A percentile compares a stretch with the other conserved stretches of the same genome.
Evolutionary conservation across 2,888 invertebrate species (phyloP).

Genomic region (Patella ulyssiponensis): DNA sequence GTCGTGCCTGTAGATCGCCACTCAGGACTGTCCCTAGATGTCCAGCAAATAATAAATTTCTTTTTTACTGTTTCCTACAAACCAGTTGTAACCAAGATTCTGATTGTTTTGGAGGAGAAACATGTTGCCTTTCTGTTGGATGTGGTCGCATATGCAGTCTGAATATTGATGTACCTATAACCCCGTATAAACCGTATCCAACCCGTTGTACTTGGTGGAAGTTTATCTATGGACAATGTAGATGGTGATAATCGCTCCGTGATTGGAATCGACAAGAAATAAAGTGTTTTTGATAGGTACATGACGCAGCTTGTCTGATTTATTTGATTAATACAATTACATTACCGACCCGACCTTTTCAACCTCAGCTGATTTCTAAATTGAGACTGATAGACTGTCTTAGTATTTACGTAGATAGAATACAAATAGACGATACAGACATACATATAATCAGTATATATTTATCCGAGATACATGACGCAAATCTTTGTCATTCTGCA

Average conservation of each 20-base stretch:
- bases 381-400: no score
- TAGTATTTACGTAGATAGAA: no score
- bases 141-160: not conserved
- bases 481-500: no score
- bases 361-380: no score
- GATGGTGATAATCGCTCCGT: not conserved
- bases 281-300: no score
- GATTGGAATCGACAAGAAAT: no score
- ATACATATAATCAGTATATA: no score
- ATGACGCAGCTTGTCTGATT: no score
- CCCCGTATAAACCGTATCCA: not conserved
- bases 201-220: slow-evolving; percentile 1
- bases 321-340: no score
- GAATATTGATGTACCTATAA: not conserved
- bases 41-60: not conserved
- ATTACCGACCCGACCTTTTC: no score
- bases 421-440: no score
- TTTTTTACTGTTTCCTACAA: not conserved
- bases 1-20: not conserved
- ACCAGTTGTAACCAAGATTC: not conserved
- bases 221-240: not conserved
- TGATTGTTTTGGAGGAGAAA: not conserved
- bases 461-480: no score
- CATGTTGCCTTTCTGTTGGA: not conserved
- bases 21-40: not conserved